A percentile compares a stretch with the other conserved stretches of the same genome.
Conservation (phyloP, 2,888 invertebrate genomes). For the Plusia festucae region DNA sequence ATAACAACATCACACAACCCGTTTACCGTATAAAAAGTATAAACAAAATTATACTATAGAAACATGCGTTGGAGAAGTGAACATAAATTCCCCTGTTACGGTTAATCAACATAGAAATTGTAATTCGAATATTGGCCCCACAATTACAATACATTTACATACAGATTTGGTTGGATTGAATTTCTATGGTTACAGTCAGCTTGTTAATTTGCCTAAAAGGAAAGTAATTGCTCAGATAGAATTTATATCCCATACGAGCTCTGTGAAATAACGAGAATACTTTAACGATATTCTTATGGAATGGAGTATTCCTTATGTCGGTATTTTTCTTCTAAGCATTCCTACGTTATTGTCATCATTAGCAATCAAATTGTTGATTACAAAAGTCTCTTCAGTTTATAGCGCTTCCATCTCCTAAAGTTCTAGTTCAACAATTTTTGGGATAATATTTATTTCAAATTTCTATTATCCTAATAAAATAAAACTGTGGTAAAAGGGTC, state of each 20-base stretch:
- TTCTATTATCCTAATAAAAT: conserved; percentile 44
- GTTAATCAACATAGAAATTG: conserved; percentile 82
- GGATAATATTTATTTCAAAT: conserved; percentile 34
- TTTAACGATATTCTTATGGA: conserved; percentile 42
- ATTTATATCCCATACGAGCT: conserved; percentile 70
- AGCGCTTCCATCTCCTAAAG: conserved; percentile 24
- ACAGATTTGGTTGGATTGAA: conserved; percentile 86
- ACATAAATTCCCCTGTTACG: conserved; percentile 76
- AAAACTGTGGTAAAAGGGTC: conserved; percentile 21
- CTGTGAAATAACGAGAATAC: conserved; percentile 50
- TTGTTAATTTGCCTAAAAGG: conserved; percentile 88
- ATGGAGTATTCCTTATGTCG: conserved; percentile 24
- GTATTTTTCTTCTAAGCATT: conserved; percentile 17
- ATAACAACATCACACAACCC: conserved; percentile 55
- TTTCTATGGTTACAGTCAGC: conserved; percentile 77
- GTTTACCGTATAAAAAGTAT: conserved; percentile 59
- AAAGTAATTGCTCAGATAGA: conserved; percentile 81
- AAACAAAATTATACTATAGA: conserved; percentile 81
- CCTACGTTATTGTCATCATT: conserved; percentile 29
- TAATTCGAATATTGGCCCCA: conserved; percentile 83
- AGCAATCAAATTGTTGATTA: conserved; percentile 21
- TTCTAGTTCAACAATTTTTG: conserved; percentile 23
- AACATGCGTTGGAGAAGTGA: conserved; percentile 64
- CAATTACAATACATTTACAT: conserved; percentile 88
- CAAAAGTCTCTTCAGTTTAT: conserved; percentile 16